Base-by-base conservation (phyloP, 1,140 invertebrate genomes). In the Danaus plexippus region DNA sequence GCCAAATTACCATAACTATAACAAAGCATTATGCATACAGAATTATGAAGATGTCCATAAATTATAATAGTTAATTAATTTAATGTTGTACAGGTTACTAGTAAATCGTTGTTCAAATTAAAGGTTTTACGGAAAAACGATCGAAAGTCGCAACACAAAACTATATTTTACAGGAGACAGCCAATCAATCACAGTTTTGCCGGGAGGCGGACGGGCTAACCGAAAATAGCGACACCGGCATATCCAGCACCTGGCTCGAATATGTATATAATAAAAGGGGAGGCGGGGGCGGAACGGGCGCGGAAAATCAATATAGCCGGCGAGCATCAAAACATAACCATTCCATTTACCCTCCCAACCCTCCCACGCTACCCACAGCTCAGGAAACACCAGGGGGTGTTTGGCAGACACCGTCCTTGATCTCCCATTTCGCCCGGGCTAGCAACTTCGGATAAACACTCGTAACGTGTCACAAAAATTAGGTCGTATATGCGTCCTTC, bases 401-500 rank as follows among this genome's bases (percentile, higher is more conserved):
- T 85, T 80, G 79, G 80, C 81, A 87, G 84, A 87, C 84, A 74
- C 75, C 84, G 84, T 80, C 84, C 84, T 87, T 87, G 84, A 87
- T 87, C 76, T 80, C 81, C 81, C 69, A 70, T 69, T 71, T 69
- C 69, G 70, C 71, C 74, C 73, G 71, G 70, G 75, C 71, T 64
- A 65, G 66, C 73, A 82, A 84, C 54, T 85, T 85, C 71, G 73
- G 77, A 82, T 85, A 85, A 85, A 83, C 80, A 85, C 71, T 80
- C 69, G 69, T 75, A 73, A 70, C 73, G 77, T 77, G 73, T 81
- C 73, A 75, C 57, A 66, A 72, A 67, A 86, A 85, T 86, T 83
- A 74, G 83, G 81, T 85, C 80, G 83, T 52, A 69, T 80, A 77
- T 78, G 79, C 74, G 79, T 73, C 70, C 77, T 77, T 72, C 65